Evolutionary conservation across 2,797 vertebrate genomes (phyloP), one percentile per base, ranked within the genome.

Genomic region (Gallinago solitaria): DNA sequence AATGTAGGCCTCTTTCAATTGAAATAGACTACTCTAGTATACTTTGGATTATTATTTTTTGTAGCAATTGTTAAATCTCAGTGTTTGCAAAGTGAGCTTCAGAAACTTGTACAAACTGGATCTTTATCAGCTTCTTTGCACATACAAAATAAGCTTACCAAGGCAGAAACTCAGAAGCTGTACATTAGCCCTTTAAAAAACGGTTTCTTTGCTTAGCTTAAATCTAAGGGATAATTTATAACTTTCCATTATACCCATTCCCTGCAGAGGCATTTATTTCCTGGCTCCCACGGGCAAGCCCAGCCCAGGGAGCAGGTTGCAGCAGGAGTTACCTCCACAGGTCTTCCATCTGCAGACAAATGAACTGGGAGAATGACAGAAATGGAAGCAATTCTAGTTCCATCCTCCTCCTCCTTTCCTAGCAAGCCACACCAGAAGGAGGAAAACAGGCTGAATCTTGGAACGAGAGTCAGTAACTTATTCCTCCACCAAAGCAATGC

Each of bases 341-440:
- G 57, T 53, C 54, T 37, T 64, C 76, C 37, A 23, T 53, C 28
- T 43, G 19, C 27, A 64, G n/a, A n/a, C 12, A 77, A 27, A 50
- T 33, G 12, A 61, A 77, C 48, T 56, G 1, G 0, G 20, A 56
- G 3, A 81, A 32, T 1, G 0, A 56, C 28, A 51, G 25, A 61
- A 45, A 17, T 3, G 8, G 35, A n/a, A 68, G 32, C 21, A 33
- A n/a, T 45, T 39, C 39, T 54, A 43, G 47, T 39, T 50, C n/a
- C 53, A 51, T 32, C 65, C 20, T 65, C 69, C 37, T 65, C 25
- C 27, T 45, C 20, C 41, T 56, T 32, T 61, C 48, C 71, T 51
- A 86, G 54, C 53, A 60, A 82, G 32, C 53, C 48, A 86, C 10
- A 27, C 5, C 24, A 32, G n/a, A 86, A 67, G 51, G 35, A 60